These are phyloP conservation scores for Cephalotes varians DNA, from an alignment of 2,888 invertebrate genomes.

Conservation along the genomic window DNA sequence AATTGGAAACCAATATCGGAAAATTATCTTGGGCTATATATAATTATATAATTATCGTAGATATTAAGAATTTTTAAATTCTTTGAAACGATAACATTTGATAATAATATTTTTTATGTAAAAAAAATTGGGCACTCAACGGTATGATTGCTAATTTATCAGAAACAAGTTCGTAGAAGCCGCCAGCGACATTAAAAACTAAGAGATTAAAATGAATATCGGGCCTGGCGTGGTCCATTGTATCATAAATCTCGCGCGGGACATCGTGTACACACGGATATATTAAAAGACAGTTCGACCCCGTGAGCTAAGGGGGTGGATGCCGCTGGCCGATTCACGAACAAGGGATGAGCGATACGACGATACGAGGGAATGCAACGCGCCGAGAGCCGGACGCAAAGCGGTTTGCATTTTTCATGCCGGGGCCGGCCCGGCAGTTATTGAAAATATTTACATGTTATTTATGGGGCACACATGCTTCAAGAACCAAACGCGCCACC, in stretches of 20 bases:
- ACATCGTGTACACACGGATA: conserved; percentile 78
- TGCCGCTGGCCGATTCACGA: conserved; percentile 52
- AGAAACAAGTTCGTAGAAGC: conserved; percentile 18
- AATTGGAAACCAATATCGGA: background rate
- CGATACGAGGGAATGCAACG: conserved; percentile 64
- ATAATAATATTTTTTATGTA: background rate
- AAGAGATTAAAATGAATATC: conserved; percentile 80
- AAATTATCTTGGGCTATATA: background rate
- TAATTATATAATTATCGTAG: background rate
- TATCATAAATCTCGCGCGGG: conserved; percentile 79
- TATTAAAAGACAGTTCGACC: conserved; percentile 80
- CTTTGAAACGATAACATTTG: background rate
- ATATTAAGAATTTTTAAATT: background rate
- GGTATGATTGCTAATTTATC: conserved; percentile 10
- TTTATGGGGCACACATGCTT: conserved; percentile 84
- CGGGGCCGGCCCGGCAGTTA: conserved; percentile 81
- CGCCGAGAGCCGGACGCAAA: conserved; percentile 78
- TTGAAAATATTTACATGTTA: conserved; percentile 85
- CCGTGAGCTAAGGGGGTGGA: conserved; percentile 53
- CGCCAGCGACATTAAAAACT: conserved; percentile 34
- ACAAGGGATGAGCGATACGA: conserved; percentile 44
- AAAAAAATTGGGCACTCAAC: background rate
- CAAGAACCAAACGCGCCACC: conserved; percentile 78
- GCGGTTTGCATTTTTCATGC: conserved; percentile 84
- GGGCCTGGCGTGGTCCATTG: conserved; percentile 66